Percentiles rank a stretch among this genome's conserved stretches.
These are phyloP conservation scores for Liasis olivaceus DNA, from an alignment of 2,797 vertebrate species.

Conservation along the genomic window DNA sequence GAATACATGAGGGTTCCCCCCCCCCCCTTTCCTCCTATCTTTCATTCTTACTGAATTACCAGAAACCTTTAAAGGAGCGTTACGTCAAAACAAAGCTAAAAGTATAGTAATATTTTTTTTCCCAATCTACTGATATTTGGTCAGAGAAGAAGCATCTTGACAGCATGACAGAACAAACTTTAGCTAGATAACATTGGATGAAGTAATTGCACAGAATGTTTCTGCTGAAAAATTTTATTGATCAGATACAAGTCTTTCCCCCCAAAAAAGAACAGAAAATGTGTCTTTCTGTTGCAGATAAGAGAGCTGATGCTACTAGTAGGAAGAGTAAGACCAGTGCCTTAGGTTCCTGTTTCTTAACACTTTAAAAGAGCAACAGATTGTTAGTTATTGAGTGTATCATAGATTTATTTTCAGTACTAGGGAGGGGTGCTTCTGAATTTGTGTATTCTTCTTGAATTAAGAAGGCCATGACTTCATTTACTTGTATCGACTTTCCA, in stretches of 20 bases:
- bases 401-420: neutral
- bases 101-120: neutral
- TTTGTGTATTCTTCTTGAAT: neutral
- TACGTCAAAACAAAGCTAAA: neutral
- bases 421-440: neutral
- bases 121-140: neutral
- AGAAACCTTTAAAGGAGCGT: neutral
- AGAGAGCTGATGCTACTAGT: neutral
- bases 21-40: neutral
- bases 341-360: neutral
- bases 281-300: neutral
- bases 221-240: neutral
- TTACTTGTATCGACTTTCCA: neutral
- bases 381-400: neutral
- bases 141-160: neutral
- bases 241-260: neutral
- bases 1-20: neutral
- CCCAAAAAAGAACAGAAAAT: neutral
- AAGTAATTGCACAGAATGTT: neutral
- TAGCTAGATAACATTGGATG: neutral
- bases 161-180: neutral
- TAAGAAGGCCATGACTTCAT: neutral
- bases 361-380: neutral
- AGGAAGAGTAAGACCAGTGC: neutral
- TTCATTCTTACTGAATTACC: neutral